Percentiles rank a stretch among this genome's conserved stretches.
These are phyloP conservation scores for Cheiracanthium punctorium DNA, from an alignment of 2,888 invertebrate species.

Conservation along the genomic window DNA sequence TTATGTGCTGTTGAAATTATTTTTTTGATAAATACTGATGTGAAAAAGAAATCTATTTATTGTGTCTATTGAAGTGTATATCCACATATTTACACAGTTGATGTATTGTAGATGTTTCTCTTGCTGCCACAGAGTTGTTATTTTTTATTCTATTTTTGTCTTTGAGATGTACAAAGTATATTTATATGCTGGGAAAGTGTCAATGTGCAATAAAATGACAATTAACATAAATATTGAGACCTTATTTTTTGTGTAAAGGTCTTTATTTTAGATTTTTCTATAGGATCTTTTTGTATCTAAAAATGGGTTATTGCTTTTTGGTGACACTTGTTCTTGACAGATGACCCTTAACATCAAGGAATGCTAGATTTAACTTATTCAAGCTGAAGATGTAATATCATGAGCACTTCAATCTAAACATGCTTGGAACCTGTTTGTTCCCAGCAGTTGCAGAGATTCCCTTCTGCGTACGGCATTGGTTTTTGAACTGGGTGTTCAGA, in stretches of 20 bases:
- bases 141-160: slow-evolving; percentile 70
- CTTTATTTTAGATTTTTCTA: slow-evolving; percentile 68
- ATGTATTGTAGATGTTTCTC: slow-evolving; percentile 61
- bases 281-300: slow-evolving; percentile 43
- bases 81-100: slow-evolving; percentile 68
- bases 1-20: slow-evolving; percentile 69
- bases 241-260: slow-evolving; percentile 67
- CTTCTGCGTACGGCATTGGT: no score
- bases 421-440: no score
- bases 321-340: slow-evolving; percentile 49
- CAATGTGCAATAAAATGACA: slow-evolving; percentile 67
- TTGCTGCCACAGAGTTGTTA: slow-evolving; percentile 62
- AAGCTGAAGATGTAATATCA: slow-evolving; percentile 42
- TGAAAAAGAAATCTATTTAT: slow-evolving; percentile 61
- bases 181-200: slow-evolving; percentile 69
- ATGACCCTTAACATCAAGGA: slow-evolving; percentile 27
- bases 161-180: slow-evolving; percentile 65
- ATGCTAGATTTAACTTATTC: slow-evolving; percentile 36
- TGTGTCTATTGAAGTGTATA: slow-evolving; percentile 65
- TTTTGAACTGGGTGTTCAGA: no score
- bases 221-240: slow-evolving; percentile 55
- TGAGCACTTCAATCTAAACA: slow-evolving; percentile 22
- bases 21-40: slow-evolving; percentile 58
- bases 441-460: no score
- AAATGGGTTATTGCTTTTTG: slow-evolving; percentile 54